phyloP scores from a whole-genome alignment of 2,113 vertebrate species.

The Nycticryphes semicollaris region DNA sequence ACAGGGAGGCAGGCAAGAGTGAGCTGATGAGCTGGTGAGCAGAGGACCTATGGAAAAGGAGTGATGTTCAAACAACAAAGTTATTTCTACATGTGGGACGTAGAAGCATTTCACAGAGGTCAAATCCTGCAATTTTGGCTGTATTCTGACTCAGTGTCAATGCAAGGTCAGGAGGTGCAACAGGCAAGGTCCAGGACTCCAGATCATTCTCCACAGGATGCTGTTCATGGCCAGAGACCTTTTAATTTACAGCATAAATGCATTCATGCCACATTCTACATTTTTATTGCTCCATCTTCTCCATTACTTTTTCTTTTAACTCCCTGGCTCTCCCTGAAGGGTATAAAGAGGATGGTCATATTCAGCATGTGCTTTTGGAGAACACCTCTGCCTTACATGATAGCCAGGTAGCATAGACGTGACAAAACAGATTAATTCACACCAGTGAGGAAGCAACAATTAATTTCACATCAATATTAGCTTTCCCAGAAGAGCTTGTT shows the following conservation, averaged over 20 bases:
- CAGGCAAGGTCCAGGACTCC: background rate
- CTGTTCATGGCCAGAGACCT: background rate
- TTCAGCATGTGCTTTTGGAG: background rate
- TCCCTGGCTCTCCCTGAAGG: background rate
- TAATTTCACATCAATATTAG: background rate
- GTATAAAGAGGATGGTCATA: background rate
- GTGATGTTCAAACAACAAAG: background rate
- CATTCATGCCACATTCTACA: background rate
- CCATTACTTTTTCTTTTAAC: background rate
- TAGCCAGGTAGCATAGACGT: background rate
- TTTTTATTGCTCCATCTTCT: background rate
- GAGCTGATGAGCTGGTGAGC: background rate
- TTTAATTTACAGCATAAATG: background rate
- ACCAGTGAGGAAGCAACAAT: background rate
- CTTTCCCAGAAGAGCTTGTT: background rate
- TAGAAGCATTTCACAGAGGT: background rate
- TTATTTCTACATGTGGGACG: background rate
- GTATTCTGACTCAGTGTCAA: rapidly evolving
- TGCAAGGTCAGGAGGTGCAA: background rate
- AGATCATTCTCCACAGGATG: background rate
- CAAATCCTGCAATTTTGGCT: background rate
- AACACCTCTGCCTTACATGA: background rate
- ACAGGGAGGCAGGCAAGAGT: background rate
- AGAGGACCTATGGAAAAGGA: background rate
- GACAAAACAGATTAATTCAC: background rate